Conservation (phyloP, 92 coral and sea anemone species). For the Scolanthus callimorphus region DNA sequence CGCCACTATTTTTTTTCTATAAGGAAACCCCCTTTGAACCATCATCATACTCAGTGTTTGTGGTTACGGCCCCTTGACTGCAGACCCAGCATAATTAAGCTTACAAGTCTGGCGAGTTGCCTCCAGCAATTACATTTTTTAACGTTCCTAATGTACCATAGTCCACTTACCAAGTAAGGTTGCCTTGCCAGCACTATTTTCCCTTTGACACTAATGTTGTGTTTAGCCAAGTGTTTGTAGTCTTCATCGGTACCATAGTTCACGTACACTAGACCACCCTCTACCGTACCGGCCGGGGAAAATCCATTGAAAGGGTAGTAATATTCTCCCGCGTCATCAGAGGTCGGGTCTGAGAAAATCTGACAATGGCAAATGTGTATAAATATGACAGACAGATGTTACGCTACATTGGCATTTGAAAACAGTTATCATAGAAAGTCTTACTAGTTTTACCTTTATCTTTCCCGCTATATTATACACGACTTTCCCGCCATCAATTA, state of each 20-base stretch:
- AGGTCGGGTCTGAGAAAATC: too few relatives aligned
- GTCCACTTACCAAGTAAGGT: slow-evolving; percentile 9
- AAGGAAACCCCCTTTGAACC: too few relatives aligned
- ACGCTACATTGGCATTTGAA: neutral
- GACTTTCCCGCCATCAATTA: slow-evolving; percentile 28
- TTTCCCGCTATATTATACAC: slow-evolving; percentile 55
- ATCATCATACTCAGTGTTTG: too few relatives aligned
- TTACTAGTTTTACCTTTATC: slow-evolving; percentile 35
- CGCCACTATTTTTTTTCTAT: too few relatives aligned
- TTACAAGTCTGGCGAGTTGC: too few relatives aligned
- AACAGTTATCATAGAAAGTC: neutral
- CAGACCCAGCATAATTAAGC: too few relatives aligned
- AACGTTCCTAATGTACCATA: too few relatives aligned
- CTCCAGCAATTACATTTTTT: too few relatives aligned
- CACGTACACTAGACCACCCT: slow-evolving; percentile 81
- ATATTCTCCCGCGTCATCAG: slow-evolving; percentile 39
- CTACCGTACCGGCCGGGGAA: slow-evolving; percentile 72
- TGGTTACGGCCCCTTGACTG: too few relatives aligned
- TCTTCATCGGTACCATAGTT: slow-evolving; percentile 69
- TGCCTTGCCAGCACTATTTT: slow-evolving; percentile 74
- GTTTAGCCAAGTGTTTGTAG: slow-evolving; percentile 43
- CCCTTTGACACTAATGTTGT: slow-evolving; percentile 59
- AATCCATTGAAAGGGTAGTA: slow-evolving; percentile 82
- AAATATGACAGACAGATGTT: neutral
- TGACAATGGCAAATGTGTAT: too few relatives aligned